Conservation (phyloP, 2,888 invertebrate species). For the Trichogramma evanescens region DNA sequence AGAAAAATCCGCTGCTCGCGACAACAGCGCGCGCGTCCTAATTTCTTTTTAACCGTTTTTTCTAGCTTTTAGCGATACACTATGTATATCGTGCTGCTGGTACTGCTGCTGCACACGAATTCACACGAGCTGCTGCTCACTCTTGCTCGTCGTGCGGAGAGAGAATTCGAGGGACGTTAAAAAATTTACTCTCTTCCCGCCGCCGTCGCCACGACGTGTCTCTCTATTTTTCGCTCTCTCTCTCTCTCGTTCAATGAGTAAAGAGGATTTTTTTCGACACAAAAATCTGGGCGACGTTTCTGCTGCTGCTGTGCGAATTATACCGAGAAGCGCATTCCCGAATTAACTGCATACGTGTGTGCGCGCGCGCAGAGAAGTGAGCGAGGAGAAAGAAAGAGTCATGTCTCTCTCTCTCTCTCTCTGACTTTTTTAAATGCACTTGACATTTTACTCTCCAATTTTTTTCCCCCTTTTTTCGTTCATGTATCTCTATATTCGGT, state of each 20-base stretch:
- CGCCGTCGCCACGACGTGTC: not conserved
- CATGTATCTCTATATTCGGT: constrained; percentile 10
- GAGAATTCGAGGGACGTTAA: too few species aligned
- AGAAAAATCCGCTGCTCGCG: too few species aligned
- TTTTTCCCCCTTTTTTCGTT: not conserved
- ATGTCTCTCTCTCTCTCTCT: not conserved
- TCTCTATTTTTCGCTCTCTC: not conserved
- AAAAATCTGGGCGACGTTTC: constrained; percentile 7
- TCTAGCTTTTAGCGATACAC: too few species aligned
- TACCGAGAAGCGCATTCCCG: constrained; percentile 6
- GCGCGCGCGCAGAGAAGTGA: not conserved
- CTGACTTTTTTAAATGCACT: not conserved
- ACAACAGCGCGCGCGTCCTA: too few species aligned
- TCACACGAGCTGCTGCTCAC: too few species aligned
- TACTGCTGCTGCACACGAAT: too few species aligned
- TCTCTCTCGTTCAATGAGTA: not conserved
- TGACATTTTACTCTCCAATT: not conserved
- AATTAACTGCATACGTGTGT: not conserved
- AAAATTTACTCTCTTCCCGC: too few species aligned
- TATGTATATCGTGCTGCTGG: too few species aligned
- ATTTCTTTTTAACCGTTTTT: too few species aligned
- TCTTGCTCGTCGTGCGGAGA: too few species aligned
- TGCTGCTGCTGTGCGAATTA: constrained; percentile 3
- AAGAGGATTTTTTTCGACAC: constrained; percentile 10
- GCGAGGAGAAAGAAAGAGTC: not conserved